Evolutionary conservation across 2,113 vertebrate genomes (phyloP).

Genomic region (Apaloderma vittatum): DNA sequence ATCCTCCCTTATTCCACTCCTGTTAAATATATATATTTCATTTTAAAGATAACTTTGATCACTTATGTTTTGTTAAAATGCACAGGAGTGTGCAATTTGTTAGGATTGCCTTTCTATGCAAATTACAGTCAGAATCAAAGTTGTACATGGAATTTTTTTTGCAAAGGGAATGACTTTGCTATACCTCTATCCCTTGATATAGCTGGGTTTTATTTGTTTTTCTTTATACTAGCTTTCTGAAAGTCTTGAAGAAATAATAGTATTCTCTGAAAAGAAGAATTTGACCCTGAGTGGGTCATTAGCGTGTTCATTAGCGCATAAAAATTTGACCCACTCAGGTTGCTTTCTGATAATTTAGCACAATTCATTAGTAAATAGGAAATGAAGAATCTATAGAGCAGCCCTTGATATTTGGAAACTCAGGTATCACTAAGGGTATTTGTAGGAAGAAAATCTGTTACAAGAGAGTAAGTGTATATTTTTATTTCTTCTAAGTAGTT

Average conservation of each 20-base stretch:
- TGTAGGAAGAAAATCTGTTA: not conserved
- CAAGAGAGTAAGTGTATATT: not conserved
- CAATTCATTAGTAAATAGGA: not conserved
- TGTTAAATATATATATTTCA: not conserved
- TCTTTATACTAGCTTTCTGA: not conserved
- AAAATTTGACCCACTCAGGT: not conserved
- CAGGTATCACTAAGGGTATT: not conserved
- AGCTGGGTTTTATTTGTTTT: not conserved
- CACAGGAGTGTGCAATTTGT: not conserved
- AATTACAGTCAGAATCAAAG: not conserved
- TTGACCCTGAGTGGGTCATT: too few relatives aligned
- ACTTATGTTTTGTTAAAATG: not conserved
- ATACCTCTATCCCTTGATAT: not conserved
- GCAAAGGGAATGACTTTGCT: not conserved
- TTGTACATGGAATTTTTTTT: not conserved
- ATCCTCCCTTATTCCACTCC: not conserved
- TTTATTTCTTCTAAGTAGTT: not conserved
- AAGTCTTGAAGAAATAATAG: not conserved
- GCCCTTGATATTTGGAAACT: not conserved
- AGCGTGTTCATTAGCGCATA: too few relatives aligned
- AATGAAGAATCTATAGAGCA: not conserved
- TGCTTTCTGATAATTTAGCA: not conserved
- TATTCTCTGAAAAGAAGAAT: slow-evolving; percentile 1
- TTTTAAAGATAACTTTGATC: not conserved
- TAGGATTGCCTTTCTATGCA: not conserved